Evolutionary conservation across 2,113 vertebrate genomes (phyloP).

Genomic region (Leptocoma aspasia): DNA sequence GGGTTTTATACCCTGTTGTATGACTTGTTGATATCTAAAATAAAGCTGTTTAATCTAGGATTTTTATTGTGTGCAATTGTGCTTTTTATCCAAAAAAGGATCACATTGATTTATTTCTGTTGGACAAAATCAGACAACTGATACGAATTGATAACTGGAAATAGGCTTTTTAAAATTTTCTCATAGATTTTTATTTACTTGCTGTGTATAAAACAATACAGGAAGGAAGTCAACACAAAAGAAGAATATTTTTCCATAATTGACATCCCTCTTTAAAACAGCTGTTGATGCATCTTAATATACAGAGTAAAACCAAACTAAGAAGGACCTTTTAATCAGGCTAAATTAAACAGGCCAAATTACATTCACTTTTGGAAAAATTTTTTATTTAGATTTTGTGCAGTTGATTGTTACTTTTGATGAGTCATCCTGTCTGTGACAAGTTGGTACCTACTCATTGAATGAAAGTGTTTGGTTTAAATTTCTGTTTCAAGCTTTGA

Average conservation of each 20-base stretch:
- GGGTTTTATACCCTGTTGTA: background rate
- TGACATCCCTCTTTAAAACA: background rate
- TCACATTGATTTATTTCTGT: background rate
- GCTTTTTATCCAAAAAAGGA: background rate
- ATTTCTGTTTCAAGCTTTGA: slow-evolving; percentile 4
- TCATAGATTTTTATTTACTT: background rate
- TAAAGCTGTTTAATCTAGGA: background rate
- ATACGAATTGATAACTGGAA: background rate
- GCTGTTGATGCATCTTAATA: background rate
- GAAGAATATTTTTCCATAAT: background rate
- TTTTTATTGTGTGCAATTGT: background rate
- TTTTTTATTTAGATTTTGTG: background rate
- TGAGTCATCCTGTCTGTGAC: background rate
- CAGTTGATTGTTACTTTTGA: background rate
- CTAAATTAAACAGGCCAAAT: background rate
- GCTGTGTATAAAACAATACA: background rate
- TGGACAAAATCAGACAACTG: background rate
- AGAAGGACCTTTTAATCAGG: background rate
- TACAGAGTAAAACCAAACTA: background rate
- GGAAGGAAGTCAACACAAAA: background rate
- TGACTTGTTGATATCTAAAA: background rate
- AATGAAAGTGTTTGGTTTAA: background rate
- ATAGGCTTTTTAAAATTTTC: background rate
- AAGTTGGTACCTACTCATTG: background rate
- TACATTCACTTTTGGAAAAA: background rate